Evolutionary conservation across 2,888 invertebrate species (phyloP).

Genomic region (Bursaphelenchus okinawaensis): DNA sequence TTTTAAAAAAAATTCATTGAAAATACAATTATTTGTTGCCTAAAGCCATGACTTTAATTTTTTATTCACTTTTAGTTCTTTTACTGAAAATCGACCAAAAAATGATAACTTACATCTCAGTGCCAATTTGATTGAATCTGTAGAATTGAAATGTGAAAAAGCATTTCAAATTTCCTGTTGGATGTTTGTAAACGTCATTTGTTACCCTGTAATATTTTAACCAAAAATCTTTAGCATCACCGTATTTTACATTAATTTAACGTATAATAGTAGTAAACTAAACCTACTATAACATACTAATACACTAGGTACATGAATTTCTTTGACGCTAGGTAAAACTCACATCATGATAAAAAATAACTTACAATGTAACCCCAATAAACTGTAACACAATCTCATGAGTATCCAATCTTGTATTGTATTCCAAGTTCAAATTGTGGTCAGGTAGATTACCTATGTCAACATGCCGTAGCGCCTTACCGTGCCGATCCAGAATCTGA

Average conservation of each 20-base stretch:
- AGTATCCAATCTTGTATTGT: slow-evolving; percentile 58
- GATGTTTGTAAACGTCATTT: neutral
- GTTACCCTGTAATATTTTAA: neutral
- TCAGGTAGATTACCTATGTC: slow-evolving; percentile 55
- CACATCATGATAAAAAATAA: slow-evolving; percentile 9
- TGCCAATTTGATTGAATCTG: slow-evolving; percentile 61
- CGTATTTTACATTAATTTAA: too few relatives aligned
- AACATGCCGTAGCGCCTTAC: slow-evolving; percentile 31
- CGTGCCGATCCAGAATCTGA: slow-evolving; percentile 19
- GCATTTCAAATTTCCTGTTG: neutral
- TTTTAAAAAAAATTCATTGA: too few relatives aligned
- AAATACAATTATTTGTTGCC: too few relatives aligned
- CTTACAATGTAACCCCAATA: slow-evolving; percentile 60
- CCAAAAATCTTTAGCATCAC: too few relatives aligned
- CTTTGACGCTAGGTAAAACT: slow-evolving; percentile 17
- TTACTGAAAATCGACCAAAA: neutral
- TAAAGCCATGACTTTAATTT: too few relatives aligned
- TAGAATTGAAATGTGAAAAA: slow-evolving; percentile 63
- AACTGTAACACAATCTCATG: slow-evolving; percentile 62
- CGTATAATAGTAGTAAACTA: too few relatives aligned
- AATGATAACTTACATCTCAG: slow-evolving; percentile 59
- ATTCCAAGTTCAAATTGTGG: slow-evolving; percentile 60
- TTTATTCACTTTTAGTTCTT: neutral
- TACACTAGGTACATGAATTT: slow-evolving; percentile 5
- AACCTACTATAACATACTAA: slow-evolving; percentile 5